phyloP scores from a whole-genome alignment of 2,797 vertebrate species.

The Sebastes vulpes region DNA sequence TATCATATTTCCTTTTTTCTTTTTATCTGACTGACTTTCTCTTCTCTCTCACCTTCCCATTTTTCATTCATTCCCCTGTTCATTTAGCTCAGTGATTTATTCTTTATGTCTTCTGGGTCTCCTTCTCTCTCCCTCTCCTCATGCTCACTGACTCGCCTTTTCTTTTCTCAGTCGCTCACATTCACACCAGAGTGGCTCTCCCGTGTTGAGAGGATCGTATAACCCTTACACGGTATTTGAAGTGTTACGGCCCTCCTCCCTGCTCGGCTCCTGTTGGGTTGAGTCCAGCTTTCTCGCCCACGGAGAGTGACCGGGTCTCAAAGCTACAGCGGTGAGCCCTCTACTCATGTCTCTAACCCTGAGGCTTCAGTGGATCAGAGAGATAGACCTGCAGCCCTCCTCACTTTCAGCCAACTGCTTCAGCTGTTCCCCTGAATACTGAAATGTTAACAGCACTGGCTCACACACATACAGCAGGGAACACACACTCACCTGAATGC shows the following conservation, averaged over 20 bases:
- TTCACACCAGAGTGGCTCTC: conserved; percentile 44
- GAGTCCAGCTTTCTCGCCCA: conserved; percentile 33
- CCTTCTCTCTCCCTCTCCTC: neutral
- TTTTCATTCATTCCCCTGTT: conserved; percentile 56
- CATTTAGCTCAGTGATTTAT: conserved; percentile 67
- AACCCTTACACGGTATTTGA: conserved; percentile 48
- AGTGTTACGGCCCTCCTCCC: conserved; percentile 25
- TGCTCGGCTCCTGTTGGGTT: conserved; percentile 7
- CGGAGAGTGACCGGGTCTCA: conserved; percentile 21
- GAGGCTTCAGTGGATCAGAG: conserved; percentile 64
- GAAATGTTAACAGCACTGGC: conserved; percentile 13
- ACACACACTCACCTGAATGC: neutral
- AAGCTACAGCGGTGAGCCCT: conserved; percentile 38
- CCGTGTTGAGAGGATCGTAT: conserved; percentile 40
- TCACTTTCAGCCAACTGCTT: conserved; percentile 13
- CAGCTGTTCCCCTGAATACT: conserved; percentile 49
- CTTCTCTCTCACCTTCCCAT: conserved; percentile 26
- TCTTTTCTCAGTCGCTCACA: conserved; percentile 30
- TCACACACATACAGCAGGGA: neutral
- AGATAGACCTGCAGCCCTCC: conserved; percentile 40
- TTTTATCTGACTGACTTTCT: conserved; percentile 33
- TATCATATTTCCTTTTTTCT: conserved; percentile 10
- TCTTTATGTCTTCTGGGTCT: conserved; percentile 51
- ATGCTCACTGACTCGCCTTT: conserved; percentile 18
- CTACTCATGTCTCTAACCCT: conserved; percentile 46